Percentiles rank a stretch among this genome's conserved stretches.
Conservation (phyloP, 1,140 invertebrate genomes). For the Proales similis region DNA sequence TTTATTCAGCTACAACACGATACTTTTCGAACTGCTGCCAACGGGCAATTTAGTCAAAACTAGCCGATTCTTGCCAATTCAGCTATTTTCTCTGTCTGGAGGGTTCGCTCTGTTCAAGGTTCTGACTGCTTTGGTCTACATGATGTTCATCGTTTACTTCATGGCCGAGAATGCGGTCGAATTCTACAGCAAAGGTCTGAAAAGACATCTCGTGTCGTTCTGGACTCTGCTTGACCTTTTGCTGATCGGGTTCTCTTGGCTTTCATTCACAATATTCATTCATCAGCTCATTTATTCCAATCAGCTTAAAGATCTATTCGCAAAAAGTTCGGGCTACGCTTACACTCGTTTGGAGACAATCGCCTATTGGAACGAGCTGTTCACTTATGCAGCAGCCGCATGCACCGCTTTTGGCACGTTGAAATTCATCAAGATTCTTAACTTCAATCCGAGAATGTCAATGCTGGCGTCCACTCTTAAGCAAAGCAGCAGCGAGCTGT, state of each 20-base stretch:
- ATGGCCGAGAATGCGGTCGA: constrained; percentile 51
- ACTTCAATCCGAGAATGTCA: constrained; percentile 53
- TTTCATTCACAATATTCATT: constrained; percentile 51
- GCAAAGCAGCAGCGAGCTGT: constrained; percentile 44
- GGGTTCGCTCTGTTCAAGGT: no score
- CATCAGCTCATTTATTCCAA: constrained; percentile 48
- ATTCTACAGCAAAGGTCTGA: constrained; percentile 41
- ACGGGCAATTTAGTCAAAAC: constrained; percentile 55
- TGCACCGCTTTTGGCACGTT: constrained; percentile 56
- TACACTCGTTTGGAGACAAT: constrained; percentile 57
- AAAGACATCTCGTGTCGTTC: constrained; percentile 50
- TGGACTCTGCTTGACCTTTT: constrained; percentile 54
- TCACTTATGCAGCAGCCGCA: constrained; percentile 54
- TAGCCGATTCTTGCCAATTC: constrained; percentile 54
- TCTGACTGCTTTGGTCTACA: no score
- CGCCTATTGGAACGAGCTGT: constrained; percentile 54
- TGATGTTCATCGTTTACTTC: constrained; percentile 55
- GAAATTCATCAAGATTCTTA: constrained; percentile 56
- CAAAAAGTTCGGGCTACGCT: constrained; percentile 53
- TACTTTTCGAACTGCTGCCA: constrained; percentile 56
- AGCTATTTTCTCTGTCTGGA: no score
- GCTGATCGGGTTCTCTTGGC: constrained; percentile 51
- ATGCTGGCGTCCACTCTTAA: constrained; percentile 50
- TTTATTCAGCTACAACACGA: constrained; percentile 54
- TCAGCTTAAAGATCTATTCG: constrained; percentile 50